Evolutionary conservation across 2,888 invertebrate species (phyloP).

Genomic region (Heteropelma amictum): DNA sequence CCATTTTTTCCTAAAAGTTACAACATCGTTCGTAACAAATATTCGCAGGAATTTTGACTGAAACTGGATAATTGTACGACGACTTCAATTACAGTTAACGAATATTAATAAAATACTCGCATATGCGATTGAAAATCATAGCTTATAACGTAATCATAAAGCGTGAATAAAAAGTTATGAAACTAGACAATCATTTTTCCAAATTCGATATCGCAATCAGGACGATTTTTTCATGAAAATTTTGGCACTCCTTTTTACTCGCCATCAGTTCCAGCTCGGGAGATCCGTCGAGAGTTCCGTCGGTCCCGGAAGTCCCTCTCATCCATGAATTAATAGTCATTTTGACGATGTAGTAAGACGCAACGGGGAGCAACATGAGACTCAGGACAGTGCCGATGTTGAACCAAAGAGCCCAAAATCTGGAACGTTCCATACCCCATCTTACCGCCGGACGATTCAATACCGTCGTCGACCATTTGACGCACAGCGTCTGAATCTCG

Average conservation of each 20-base stretch:
- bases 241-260: slow-evolving; percentile 41
- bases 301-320: slow-evolving; percentile 50
- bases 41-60: no score
- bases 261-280: slow-evolving; percentile 78
- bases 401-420: slow-evolving; percentile 85
- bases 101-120: no score
- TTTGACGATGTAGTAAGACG: slow-evolving; percentile 77
- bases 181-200: neutral
- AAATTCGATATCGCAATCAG: neutral
- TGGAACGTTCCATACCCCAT: slow-evolving; percentile 84
- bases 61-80: no score
- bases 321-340: slow-evolving; percentile 71
- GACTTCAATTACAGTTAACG: no score
- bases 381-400: slow-evolving; percentile 83
- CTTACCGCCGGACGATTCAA: slow-evolving; percentile 87
- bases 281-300: slow-evolving; percentile 54
- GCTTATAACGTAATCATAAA: no score
- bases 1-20: no score
- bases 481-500: slow-evolving; percentile 84
- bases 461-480: slow-evolving; percentile 89
- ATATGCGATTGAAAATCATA: no score
- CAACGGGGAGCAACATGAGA: slow-evolving; percentile 83
- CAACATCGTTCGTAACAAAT: no score
- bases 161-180: no score
- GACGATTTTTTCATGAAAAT: neutral